phyloP scores from a whole-genome alignment of 2,113 vertebrate species.

The Megaptera novaeangliae region DNA sequence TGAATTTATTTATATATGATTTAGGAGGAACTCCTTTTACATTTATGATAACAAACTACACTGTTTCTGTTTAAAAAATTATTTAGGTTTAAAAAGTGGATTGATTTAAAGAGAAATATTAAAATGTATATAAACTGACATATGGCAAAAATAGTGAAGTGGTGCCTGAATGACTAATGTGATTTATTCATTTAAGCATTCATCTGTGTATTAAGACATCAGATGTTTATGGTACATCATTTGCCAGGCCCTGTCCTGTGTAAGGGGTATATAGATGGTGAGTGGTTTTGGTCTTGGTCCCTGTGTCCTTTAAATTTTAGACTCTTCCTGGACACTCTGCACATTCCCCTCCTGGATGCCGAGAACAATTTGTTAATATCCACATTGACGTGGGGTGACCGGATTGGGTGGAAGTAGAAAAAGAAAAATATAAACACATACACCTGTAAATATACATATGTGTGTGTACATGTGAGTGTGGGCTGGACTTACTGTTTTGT shows the following conservation, averaged over 20 bases:
- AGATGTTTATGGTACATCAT: background rate
- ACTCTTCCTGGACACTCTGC: background rate
- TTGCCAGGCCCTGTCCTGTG: background rate
- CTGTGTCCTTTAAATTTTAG: slow-evolving; percentile 5
- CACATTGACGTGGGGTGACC: background rate
- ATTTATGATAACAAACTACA: background rate
- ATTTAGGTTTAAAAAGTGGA: slow-evolving; percentile 13
- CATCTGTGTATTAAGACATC: background rate
- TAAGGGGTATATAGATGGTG: background rate
- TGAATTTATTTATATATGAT: background rate
- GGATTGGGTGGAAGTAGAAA: background rate
- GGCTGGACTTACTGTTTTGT: background rate
- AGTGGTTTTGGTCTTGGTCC: background rate
- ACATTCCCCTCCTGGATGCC: background rate
- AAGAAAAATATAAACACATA: background rate
- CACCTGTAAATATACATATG: background rate
- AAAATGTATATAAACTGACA: background rate
- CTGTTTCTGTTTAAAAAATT: background rate
- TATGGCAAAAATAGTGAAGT: background rate
- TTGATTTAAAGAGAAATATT: slow-evolving; percentile 1
- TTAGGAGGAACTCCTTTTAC: background rate
- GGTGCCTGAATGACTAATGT: background rate
- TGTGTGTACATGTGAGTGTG: background rate
- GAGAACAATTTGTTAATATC: background rate
- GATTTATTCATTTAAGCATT: background rate